phyloP scores from a whole-genome alignment of 2,888 invertebrate species.

The Drosophila ezoana region DNA sequence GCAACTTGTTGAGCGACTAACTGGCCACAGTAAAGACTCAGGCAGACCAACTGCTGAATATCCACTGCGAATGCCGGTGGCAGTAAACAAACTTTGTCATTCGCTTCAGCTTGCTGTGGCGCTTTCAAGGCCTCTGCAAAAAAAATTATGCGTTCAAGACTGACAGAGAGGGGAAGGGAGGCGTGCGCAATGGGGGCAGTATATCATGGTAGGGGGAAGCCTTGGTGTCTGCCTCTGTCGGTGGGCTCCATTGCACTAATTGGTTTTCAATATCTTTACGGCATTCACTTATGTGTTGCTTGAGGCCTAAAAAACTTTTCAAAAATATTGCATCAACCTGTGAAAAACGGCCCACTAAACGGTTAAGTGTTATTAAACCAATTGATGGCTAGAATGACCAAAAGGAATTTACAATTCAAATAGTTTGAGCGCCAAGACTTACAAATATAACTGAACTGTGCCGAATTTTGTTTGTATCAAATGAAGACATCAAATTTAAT shows the following conservation, averaged over 20 bases:
- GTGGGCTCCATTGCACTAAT: slow-evolving; percentile 50
- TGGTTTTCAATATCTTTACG: slow-evolving; percentile 61
- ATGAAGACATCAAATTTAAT: slow-evolving; percentile 68
- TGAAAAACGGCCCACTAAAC: slow-evolving; percentile 14
- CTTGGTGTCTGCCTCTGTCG: slow-evolving; percentile 17
- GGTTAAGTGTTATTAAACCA: slow-evolving; percentile 15
- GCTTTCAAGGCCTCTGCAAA: slow-evolving; percentile 41
- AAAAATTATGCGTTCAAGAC: slow-evolving; percentile 42
- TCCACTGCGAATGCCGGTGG: slow-evolving; percentile 33
- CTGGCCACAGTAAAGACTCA: slow-evolving; percentile 34
- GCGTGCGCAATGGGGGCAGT: slow-evolving; percentile 1
- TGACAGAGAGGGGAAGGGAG: slow-evolving; percentile 5
- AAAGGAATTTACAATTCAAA: slow-evolving; percentile 2
- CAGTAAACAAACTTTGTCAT: slow-evolving; percentile 54
- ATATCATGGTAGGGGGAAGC: slow-evolving; percentile 11
- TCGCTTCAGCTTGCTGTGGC: slow-evolving; percentile 28
- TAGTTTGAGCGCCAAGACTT: background rate
- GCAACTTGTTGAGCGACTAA: slow-evolving; percentile 65
- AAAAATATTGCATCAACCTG: slow-evolving; percentile 14
- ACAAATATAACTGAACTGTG: slow-evolving; percentile 18
- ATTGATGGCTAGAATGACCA: slow-evolving; percentile 7
- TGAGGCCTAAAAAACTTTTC: slow-evolving; percentile 16
- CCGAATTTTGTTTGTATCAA: slow-evolving; percentile 36
- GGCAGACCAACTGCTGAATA: slow-evolving; percentile 28
- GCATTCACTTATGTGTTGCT: slow-evolving; percentile 45